These are phyloP conservation scores for Patiria miniata DNA, from an alignment of 35 echinoderm and acorn worm genomes.

Conservation along the genomic window DNA sequence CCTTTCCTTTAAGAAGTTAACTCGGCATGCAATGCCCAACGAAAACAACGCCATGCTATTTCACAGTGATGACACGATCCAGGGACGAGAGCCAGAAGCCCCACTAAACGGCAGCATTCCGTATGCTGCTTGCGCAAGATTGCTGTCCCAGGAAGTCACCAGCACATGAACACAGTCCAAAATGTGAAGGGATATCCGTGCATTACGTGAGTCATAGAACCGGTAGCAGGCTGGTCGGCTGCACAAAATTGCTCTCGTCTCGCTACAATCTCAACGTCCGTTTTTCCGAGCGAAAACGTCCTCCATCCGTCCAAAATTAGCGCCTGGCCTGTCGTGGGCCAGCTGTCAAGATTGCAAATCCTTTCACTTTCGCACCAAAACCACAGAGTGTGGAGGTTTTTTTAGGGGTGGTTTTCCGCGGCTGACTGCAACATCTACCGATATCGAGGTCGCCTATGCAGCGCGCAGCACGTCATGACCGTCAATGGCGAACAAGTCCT, in stretches of 20 bases:
- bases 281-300: neutral
- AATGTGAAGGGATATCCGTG: neutral
- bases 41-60: slow-evolving; percentile 18
- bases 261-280: neutral
- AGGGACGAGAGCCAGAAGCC: neutral
- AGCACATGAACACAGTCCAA: too few species aligned
- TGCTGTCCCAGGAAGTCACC: too few species aligned
- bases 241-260: neutral
- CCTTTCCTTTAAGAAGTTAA: neutral
- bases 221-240: neutral
- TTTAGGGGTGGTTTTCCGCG: slow-evolving; percentile 13
- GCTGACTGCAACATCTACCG: neutral
- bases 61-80: neutral
- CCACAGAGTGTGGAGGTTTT: slow-evolving; percentile 18
- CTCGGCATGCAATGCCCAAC: neutral
- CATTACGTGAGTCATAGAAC: neutral
- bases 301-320: neutral
- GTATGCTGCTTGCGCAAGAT: neutral
- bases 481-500: slow-evolving; percentile 35
- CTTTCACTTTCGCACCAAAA: slow-evolving; percentile 22
- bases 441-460: slow-evolving; percentile 5
- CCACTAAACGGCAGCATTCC: neutral
- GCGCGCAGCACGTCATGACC: neutral
- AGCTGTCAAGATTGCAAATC: slow-evolving; percentile 12
- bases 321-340: slow-evolving; percentile 10